Base-by-base conservation (phyloP, 2,797 vertebrate genomes). In the Miichthys miiuy region DNA sequence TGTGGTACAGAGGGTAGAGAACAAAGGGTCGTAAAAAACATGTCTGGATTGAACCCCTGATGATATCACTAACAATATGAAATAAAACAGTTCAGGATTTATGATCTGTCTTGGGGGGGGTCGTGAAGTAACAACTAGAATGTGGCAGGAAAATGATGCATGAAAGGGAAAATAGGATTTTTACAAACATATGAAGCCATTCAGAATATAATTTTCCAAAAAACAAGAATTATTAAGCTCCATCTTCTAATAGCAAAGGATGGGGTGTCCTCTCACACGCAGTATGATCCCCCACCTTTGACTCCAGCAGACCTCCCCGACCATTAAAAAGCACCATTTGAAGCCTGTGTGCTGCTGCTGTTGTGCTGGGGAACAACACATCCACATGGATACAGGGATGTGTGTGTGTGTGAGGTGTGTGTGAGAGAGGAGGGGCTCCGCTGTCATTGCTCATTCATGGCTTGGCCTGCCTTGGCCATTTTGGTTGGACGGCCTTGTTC, bases 371-470 rank as follows among this genome's bases (percentile, higher is more conserved):
- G 77, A 85, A 81, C 85, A 89, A 84, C 89, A 89, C 77, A 71
- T 79, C 75, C 86, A 89, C 87, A 91, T 87, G 85, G 76, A 86
- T 56, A 21, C 56, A 57, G 57, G 42, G 83, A 74, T 75, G 64
- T 27, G 27, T 68, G 77, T 68, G 81, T 64, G 63, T 38, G 34
- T 38, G 34, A 38, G 34, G 34, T 38, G 34, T 38, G 74, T 67
- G 80, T 77, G 80, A 84, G 82, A 84, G 82, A 65, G 80, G 88
- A 89, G 88, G 88, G 77, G 88, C 81, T 79, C 72, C 70, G 41
- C 80, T 90, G 88, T 85, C 81, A 87, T 61, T 79, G 86, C 90
- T 92, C 93, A 92, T 93, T 93, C 93, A 92, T 89, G 75, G 78
- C 84, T 87, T 73, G 57, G 81, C 71, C 84, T 81, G 77, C 67